Base-by-base conservation (phyloP, 2,113 vertebrate genomes). In the Dipodomys merriami region DNA sequence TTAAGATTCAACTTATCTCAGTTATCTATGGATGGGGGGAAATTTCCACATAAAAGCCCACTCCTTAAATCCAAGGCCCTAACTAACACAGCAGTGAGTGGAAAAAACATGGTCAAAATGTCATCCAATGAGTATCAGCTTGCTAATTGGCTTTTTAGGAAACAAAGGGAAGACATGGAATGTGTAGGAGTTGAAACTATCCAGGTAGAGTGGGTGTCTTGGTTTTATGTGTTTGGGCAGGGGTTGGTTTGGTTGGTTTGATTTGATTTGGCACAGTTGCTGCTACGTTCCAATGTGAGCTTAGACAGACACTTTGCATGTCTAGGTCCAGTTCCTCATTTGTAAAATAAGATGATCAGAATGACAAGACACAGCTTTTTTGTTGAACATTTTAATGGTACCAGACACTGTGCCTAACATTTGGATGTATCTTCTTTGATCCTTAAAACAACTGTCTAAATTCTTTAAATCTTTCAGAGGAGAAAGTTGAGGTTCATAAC, bases 381-480 rank as follows among this genome's bases (percentile, higher is more conserved):
- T 86, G 53, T 60, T 74, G 77, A 73, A 73, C 29, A 85, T 86
- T 91, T 73, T 83, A 74, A 65, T 49, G 25, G n/a, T 91, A 79
- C 57, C 69, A 33, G 76, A 22, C 69, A 60, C 49, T 5, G 2
- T 62, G 68, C 67, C 60, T 88, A 85, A 30, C 18, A 60, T 74
- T 83, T 90, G 73, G 49, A 93, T 82, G 19, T 22, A 84, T 90
- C 76, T 57, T 83, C 60, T 88, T 83, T 90, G 85, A 71, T 93
- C 67, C 74, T 72, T 94, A 69, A 78, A 92, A 60, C 29, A 88
- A 85, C 83, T 88, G 79, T 83, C 83, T 39, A 49, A 88, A 87
- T 60, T 71, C 83, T 87, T 78, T 86, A 10, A 76, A 89, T 53
- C 49, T 83, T 91, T 77, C 81, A 89, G 46, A 83, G n/a, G n/a